Percentiles rank a stretch among this genome's conserved stretches.
These are phyloP conservation scores for Stomorhina lunata DNA, from an alignment of 2,888 invertebrate genomes.

Conservation along the genomic window DNA sequence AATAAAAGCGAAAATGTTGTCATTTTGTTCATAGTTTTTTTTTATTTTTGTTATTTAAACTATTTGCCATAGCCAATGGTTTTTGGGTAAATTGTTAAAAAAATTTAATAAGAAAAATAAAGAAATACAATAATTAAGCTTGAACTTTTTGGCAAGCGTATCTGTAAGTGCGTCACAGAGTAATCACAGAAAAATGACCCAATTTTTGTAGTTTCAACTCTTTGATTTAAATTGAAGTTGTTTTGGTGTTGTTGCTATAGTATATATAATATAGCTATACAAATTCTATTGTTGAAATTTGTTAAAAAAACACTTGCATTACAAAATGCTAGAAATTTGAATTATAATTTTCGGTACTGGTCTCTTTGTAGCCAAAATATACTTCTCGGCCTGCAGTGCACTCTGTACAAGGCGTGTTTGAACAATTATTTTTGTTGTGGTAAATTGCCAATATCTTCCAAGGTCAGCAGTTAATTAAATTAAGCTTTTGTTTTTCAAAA, in stretches of 20 bases:
- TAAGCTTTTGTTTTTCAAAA: neutral
- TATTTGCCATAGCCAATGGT: neutral
- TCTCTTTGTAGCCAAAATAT: too few species aligned
- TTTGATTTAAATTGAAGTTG: neutral
- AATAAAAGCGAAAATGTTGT: too few species aligned
- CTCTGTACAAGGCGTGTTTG: too few species aligned
- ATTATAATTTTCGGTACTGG: too few species aligned
- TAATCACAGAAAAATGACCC: neutral
- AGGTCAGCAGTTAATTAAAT: constrained; percentile 25
- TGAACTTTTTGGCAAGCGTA: neutral
- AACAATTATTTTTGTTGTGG: too few species aligned
- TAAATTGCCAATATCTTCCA: constrained; percentile 29
- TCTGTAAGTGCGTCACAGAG: neutral
- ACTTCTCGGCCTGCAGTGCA: too few species aligned
- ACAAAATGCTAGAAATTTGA: too few species aligned
- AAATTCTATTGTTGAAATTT: neutral
- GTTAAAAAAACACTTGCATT: too few species aligned
- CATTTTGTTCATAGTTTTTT: too few species aligned
- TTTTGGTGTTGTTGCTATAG: too few species aligned
- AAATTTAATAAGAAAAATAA: too few species aligned
- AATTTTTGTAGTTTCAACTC: neutral
- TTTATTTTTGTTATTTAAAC: neutral
- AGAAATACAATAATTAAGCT: neutral
- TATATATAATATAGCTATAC: too few species aligned
- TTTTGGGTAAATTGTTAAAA: neutral